Conservation (phyloP, 23 tunicate species). For the Trididemnum miniatum region DNA sequence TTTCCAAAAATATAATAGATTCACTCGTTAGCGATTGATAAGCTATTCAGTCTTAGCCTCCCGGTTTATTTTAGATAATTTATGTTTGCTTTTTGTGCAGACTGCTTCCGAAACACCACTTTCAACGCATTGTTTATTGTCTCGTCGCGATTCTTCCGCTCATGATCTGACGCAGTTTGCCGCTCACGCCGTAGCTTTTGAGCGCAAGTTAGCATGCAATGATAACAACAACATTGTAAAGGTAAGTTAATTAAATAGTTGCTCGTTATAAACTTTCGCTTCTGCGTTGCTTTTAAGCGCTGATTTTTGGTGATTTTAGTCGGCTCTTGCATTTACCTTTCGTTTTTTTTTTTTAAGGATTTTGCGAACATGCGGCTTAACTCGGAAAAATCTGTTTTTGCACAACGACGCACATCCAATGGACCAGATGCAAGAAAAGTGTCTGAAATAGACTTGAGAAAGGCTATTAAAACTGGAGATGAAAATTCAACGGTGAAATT, state of each 20-base stretch:
- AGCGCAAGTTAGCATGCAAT: constrained; percentile 83
- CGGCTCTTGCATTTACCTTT: too few species aligned
- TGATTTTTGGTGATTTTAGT: too few species aligned
- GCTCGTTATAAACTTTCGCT: too few species aligned
- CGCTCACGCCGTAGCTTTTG: constrained; percentile 90
- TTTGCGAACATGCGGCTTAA: constrained; percentile 48
- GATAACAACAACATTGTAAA: constrained; percentile 31
- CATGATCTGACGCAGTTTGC: constrained; percentile 97
- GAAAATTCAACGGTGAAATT: too few species aligned
- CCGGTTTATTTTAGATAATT: neutral
- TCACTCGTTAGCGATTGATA: too few species aligned
- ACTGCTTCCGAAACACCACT: constrained; percentile 74
- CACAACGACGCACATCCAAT: constrained; percentile 45
- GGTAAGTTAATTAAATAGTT: neutral
- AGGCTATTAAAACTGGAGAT: neutral
- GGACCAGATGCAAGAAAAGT: neutral
- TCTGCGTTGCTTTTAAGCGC: too few species aligned
- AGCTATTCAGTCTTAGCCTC: neutral
- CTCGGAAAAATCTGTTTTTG: constrained; percentile 69
- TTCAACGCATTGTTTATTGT: constrained; percentile 63
- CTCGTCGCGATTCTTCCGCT: constrained; percentile 93
- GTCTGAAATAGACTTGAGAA: neutral
- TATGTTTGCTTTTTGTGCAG: constrained; percentile 12
- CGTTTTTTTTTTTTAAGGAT: constrained; percentile 20
- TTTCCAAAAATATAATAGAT: too few species aligned